These are phyloP conservation scores for Clarias fuscus DNA, from an alignment of 2,797 vertebrate species.

Conservation along the genomic window DNA sequence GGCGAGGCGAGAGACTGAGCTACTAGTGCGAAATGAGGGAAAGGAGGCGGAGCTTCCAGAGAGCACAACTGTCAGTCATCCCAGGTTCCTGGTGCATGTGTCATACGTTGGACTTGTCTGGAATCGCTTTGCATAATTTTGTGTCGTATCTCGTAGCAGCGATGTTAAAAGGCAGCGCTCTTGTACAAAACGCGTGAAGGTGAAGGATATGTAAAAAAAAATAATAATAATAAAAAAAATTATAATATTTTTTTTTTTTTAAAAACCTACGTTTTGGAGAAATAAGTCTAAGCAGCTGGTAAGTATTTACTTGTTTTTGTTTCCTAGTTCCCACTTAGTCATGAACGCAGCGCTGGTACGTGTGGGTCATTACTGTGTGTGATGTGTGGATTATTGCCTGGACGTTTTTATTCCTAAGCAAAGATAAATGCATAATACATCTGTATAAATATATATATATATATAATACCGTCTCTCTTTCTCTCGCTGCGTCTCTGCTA, in stretches of 20 bases:
- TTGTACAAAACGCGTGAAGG: not conserved
- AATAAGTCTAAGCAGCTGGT: too few species aligned
- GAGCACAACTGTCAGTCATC: too few species aligned
- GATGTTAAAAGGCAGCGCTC: not conserved
- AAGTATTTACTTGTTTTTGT: not conserved
- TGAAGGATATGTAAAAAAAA: not conserved
- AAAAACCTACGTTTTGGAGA: not conserved
- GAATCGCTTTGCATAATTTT: not conserved
- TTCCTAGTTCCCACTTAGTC: slow-evolving; percentile 26
- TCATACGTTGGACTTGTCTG: too few species aligned
- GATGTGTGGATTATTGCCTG: slow-evolving; percentile 44
- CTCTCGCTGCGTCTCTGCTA: not conserved
- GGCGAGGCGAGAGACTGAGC: too few species aligned
- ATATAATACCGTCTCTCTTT: slow-evolving; percentile 11
- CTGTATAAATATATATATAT: slow-evolving; percentile 43
- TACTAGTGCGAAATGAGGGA: too few species aligned
- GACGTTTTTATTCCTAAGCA: slow-evolving; percentile 46
- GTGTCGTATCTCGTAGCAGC: not conserved
- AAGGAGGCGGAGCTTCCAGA: slow-evolving; percentile 1
- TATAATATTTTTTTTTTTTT: too few species aligned
- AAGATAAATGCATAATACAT: slow-evolving; percentile 46
- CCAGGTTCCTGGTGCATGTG: not conserved
- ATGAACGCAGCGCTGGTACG: slow-evolving; percentile 36
- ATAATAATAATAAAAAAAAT: not conserved
- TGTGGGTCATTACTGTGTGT: slow-evolving; percentile 4